These are phyloP conservation scores for Sinocyclocheilus anshuiensis DNA, from an alignment of 2,113 vertebrate genomes.

Conservation along the genomic window DNA sequence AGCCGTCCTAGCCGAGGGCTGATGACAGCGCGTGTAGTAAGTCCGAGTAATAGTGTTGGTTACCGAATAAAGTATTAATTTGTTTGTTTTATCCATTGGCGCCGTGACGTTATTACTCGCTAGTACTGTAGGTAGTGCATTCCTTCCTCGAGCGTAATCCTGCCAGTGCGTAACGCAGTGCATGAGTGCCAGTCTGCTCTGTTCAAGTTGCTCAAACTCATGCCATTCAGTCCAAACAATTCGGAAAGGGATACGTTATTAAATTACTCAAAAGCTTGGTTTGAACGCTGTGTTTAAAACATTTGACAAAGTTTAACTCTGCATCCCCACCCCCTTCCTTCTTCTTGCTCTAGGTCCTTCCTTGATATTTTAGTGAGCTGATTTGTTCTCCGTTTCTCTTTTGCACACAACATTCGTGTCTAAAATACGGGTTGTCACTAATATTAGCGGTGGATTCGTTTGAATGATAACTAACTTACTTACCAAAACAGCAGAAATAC, in stretches of 20 bases:
- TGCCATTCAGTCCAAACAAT: slow-evolving; percentile 3
- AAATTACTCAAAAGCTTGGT: background rate
- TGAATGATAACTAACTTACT: slow-evolving; percentile 72
- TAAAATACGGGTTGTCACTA: background rate
- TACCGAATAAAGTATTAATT: slow-evolving; percentile 6
- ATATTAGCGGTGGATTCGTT: background rate
- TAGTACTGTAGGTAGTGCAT: slow-evolving; percentile 13
- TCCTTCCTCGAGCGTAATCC: slow-evolving; percentile 25
- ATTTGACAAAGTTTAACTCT: slow-evolving; percentile 77
- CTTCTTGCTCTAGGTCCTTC: slow-evolving; percentile 57
- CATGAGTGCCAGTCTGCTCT: background rate
- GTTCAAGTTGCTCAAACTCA: background rate
- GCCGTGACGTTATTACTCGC: background rate
- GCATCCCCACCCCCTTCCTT: slow-evolving; percentile 53
- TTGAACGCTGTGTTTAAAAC: slow-evolving; percentile 59
- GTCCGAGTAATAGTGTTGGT: background rate
- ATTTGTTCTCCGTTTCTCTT: background rate
- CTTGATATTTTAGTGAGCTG: slow-evolving; percentile 41
- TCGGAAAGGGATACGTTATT: background rate
- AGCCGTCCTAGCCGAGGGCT: background rate
- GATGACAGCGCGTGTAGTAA: slow-evolving; percentile 1
- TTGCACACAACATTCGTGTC: background rate
- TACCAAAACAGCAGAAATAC: slow-evolving; percentile 68
- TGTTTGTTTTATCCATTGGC: slow-evolving; percentile 14
- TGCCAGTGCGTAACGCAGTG: slow-evolving; percentile 15